These are phyloP conservation scores for Numenius phaeopus DNA, from an alignment of 2,797 vertebrate species.

Conservation along the genomic window DNA sequence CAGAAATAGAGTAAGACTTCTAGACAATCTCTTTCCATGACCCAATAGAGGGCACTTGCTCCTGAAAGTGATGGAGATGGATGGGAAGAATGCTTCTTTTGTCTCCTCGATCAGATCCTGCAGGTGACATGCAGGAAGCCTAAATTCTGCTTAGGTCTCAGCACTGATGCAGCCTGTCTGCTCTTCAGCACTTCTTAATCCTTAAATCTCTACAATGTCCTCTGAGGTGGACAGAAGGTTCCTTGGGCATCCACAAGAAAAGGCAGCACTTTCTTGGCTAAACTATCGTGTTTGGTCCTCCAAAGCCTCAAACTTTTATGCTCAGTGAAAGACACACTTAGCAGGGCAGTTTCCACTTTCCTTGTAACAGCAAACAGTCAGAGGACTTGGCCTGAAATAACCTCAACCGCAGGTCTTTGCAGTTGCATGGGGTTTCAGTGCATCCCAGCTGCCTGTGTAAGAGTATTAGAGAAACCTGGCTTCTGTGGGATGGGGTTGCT, in stretches of 20 bases:
- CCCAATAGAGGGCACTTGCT: neutral
- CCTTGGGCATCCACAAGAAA: neutral
- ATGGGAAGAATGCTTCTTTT: neutral
- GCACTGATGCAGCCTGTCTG: neutral
- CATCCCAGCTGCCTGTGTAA: neutral
- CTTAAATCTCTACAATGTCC: neutral
- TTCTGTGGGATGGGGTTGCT: neutral
- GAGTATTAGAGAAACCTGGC: neutral
- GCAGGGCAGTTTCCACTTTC: neutral
- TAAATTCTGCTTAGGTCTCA: neutral
- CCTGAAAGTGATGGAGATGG: neutral
- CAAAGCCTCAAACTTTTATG: neutral
- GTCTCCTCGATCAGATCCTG: neutral
- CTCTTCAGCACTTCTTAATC: neutral
- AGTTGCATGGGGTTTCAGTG: neutral
- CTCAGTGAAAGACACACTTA: neutral
- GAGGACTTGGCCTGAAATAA: neutral
- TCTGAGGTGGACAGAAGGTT: neutral
- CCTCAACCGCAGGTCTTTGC: neutral
- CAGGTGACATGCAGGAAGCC: neutral
- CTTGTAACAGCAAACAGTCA: neutral
- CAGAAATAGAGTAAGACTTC: neutral
- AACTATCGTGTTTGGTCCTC: neutral
- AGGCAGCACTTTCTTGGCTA: neutral
- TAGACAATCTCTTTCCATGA: neutral